Conservation (phyloP, 1,140 invertebrate species). For the Zeugodacus cucurbitae region DNA sequence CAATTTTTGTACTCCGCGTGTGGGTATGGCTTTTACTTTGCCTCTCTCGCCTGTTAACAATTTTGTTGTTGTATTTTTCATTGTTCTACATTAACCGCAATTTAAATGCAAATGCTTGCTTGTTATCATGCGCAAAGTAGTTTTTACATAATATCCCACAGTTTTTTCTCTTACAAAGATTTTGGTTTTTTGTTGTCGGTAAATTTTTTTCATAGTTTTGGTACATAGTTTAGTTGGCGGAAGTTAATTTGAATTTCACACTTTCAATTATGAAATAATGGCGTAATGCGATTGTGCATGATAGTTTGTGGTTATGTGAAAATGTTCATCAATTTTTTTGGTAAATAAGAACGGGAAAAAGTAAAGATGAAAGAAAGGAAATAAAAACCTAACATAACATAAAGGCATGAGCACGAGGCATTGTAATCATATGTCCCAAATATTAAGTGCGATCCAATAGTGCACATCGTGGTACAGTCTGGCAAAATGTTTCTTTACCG, state of each 20-base stretch:
- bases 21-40: neutral
- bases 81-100: slow-evolving; percentile 7
- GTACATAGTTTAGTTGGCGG: neutral
- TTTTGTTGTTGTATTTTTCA: neutral
- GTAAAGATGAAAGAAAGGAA: too few species aligned
- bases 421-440: too few species aligned
- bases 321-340: too few species aligned
- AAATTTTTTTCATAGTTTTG: neutral
- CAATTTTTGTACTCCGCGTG: neutral
- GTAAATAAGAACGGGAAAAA: too few species aligned
- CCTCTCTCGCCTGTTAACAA: neutral
- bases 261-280: neutral
- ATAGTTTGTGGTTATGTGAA: neutral
- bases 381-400: too few species aligned
- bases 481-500: too few species aligned
- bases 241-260: neutral
- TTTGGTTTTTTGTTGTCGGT: neutral
- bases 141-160: neutral
- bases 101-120: neutral
- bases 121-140: neutral
- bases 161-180: neutral
- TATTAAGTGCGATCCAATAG: too few species aligned
- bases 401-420: too few species aligned
- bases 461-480: too few species aligned
- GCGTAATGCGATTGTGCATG: neutral